Evolutionary conservation across 2,797 vertebrate species (phyloP), one percentile per base, ranked within the genome.

Genomic region (Crotalus adamanteus): DNA sequence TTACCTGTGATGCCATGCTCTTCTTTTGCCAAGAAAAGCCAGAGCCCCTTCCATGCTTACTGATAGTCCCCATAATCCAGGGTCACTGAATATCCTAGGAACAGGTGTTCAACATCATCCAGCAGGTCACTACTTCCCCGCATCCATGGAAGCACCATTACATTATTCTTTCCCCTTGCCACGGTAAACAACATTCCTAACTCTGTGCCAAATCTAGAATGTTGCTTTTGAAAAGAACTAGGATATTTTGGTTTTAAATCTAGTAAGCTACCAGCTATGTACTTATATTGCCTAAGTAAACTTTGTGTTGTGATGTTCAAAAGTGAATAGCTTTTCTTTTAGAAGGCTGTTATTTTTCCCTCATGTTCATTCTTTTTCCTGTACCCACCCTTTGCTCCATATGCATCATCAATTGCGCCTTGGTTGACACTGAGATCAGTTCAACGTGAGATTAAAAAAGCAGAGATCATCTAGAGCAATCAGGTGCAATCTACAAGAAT

Each of bases 341-440:
- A 11, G 26, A 47, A 90, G 16, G 47, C 11, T n/a, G 51, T 8
- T 83, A 55, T 13, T 86, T 13, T 47, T 86, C 47, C 3, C 22
- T 13, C 31, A 28, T 1, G 6, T 83, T 61, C 56, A 61, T 60
- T 25, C 65, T 92, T 55, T 18, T 69, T 73, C 18, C 51, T 73
- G 65, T 59, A 56, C 1, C 20, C 65, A 92, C 78, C 13, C 53
- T 3, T 86, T 37, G 37, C 3, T 18, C 42, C 60, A 86, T 86
- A 90, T 22, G 78, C 65, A 83, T 55, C n/a, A 87, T 93, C 2
- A 90, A 9, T 86, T 25, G 53, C 94, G 89, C 55, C 91, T 89
- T 59, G 92, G 25, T 88, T 91, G 87, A 90, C 69, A 51, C 26
- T 87, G 57, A 94, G 56, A 26, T 92, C 51, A 91, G 22, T 69